These are phyloP conservation scores for Tenrec ecaudatus DNA, from an alignment of 2,113 vertebrate genomes.

Conservation along the genomic window DNA sequence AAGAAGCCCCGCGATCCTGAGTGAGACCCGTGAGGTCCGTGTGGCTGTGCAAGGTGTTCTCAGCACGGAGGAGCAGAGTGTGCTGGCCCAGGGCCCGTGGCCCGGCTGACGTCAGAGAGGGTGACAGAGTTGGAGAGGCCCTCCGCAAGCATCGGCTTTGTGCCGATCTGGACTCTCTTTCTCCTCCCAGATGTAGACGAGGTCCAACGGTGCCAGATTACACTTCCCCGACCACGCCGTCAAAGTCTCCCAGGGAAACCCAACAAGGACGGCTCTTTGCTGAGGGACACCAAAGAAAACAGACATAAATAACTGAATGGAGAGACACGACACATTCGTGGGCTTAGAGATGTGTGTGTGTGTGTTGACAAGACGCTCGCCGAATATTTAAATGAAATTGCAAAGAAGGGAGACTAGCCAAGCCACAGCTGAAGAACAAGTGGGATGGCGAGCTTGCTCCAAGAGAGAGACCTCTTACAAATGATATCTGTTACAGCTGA, in stretches of 20 bases:
- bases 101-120: background rate
- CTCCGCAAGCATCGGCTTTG: background rate
- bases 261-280: background rate
- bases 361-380: background rate
- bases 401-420: background rate
- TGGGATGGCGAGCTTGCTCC: background rate
- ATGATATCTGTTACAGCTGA: background rate
- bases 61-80: too few species aligned
- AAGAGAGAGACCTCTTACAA: background rate
- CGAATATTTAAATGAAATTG: background rate
- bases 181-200: background rate
- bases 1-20: background rate
- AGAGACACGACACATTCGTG: background rate
- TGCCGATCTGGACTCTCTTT: background rate
- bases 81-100: background rate
- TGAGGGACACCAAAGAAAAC: background rate
- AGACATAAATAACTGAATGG: background rate
- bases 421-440: background rate
- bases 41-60: background rate
- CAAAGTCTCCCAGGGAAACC: background rate
- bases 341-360: background rate
- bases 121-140: background rate
- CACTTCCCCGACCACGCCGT: too few species aligned
- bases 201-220: background rate
- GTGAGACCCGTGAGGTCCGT: background rate